Evolutionary conservation across 2,888 invertebrate genomes (phyloP), one percentile per base, ranked within the genome.

Genomic region (Crepidodera aurea): DNA sequence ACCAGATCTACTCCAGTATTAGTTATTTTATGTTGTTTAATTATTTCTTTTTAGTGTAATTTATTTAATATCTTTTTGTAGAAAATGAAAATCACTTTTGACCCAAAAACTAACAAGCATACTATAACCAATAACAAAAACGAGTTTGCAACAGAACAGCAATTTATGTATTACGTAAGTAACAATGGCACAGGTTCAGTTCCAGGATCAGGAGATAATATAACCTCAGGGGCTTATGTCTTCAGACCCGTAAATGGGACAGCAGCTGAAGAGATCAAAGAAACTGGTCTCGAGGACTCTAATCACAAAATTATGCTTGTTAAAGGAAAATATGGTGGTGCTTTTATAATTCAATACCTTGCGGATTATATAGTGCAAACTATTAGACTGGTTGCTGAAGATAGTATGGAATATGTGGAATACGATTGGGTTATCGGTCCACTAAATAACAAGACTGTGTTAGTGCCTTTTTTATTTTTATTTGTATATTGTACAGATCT

Each of bases 171-270:
- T 74, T 96, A 95, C 73, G 81, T 84, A 7, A 90, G 87, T 0
- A 85, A 84, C 27, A 77, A 77, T 2, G 92, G 92, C 0, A 37
- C 75, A 0, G 81, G 82, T 2, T 84, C 5, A 6, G 7, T 8
- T 8, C 29, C 29, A 29, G 29, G 29, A 4, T 83, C 75, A 0
- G 81, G 82, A 2, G 84, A 84, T 1, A 85, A 86, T 68, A 88
- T 51, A 10, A 18, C 94, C 0, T 96, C 96, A 0, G 98, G 98
- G 0, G 97, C 97, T 0, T 98, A 98, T 73, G 90, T 96, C 25
- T 93, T 94, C 78, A 83, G 93, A 44, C 93, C 93, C 0, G 85
- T 85, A 44, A 81, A 82, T 0, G 79, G 83, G 0, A 71, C 83
- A 0, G 22, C 8, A 29, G 62, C 44, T 27, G 12, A 13, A 18